A percentile compares a stretch with the other conserved stretches of the same genome.
Evolutionary conservation across 2,113 vertebrate species (phyloP).

Genomic region (Alouatta palliata): DNA sequence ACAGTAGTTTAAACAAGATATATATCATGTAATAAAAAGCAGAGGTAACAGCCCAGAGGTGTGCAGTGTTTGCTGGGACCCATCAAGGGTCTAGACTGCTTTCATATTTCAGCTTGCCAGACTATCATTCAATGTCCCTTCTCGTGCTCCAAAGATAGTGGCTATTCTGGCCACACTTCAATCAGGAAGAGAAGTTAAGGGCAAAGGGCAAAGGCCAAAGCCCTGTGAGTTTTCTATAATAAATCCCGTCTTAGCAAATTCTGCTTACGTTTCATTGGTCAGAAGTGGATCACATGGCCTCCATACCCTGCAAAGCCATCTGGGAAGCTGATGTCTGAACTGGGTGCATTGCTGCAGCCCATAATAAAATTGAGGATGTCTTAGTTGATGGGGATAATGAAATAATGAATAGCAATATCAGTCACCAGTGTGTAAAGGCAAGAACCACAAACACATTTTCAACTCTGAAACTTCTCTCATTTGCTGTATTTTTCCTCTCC

Average conservation of each 20-base stretch:
- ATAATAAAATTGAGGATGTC: neutral
- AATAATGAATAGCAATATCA: neutral
- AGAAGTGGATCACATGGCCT: neutral
- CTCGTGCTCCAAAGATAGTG: neutral
- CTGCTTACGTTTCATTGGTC: neutral
- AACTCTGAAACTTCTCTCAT: neutral
- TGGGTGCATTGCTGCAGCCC: too few species aligned
- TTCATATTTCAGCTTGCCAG: fast-evolving
- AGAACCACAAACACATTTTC: neutral
- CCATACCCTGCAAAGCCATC: neutral
- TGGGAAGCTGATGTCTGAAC: neutral
- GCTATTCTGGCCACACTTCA: fast-evolving
- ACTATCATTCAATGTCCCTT: fast-evolving
- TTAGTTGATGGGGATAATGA: neutral
- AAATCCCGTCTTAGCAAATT: fast-evolving
- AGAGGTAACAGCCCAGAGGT: neutral
- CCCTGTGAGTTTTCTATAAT: fast-evolving
- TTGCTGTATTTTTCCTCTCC: neutral
- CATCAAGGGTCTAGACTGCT: neutral
- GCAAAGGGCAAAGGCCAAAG: neutral
- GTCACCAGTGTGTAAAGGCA: neutral
- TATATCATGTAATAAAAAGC: neutral
- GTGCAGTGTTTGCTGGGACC: too few species aligned
- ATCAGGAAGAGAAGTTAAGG: neutral
- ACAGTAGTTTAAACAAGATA: neutral